These are phyloP conservation scores for Atrichornis clamosus DNA, from an alignment of 2,113 vertebrate genomes.

Conservation along the genomic window DNA sequence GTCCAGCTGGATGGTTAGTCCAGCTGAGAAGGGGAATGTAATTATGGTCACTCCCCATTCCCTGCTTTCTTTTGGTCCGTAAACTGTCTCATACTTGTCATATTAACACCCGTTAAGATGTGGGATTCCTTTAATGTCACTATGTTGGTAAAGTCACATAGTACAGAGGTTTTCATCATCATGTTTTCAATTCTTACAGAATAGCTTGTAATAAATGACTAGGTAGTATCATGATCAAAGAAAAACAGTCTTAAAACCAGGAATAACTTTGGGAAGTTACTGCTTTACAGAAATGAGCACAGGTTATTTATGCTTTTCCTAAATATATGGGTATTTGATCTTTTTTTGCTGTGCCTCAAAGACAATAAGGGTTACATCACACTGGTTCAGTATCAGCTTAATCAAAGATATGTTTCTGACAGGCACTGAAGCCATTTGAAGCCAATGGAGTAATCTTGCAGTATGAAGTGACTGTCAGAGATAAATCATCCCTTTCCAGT, in stretches of 20 bases:
- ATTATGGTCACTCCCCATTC: background rate
- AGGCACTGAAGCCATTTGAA: slow-evolving; percentile 70
- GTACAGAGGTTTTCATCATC: background rate
- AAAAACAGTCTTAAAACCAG: background rate
- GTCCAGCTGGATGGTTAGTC: background rate
- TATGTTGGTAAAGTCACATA: background rate
- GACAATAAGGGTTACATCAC: fast-evolving
- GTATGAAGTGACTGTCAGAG: slow-evolving; percentile 74
- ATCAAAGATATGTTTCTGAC: background rate
- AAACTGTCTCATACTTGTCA: background rate
- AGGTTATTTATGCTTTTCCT: background rate
- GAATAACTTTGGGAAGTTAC: background rate
- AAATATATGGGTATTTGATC: background rate
- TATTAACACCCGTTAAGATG: background rate
- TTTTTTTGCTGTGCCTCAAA: background rate
- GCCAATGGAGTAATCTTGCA: slow-evolving; percentile 79
- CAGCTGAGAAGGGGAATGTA: background rate
- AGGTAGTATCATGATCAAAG: background rate
- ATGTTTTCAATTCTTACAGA: background rate
- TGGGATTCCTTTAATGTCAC: background rate
- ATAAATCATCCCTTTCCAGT: background rate
- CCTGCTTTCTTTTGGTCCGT: background rate
- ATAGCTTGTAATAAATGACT: background rate
- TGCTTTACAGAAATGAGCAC: background rate
- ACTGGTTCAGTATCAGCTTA: background rate